phyloP scores from a whole-genome alignment of 2,888 invertebrate genomes.

The Protonemura montana region DNA sequence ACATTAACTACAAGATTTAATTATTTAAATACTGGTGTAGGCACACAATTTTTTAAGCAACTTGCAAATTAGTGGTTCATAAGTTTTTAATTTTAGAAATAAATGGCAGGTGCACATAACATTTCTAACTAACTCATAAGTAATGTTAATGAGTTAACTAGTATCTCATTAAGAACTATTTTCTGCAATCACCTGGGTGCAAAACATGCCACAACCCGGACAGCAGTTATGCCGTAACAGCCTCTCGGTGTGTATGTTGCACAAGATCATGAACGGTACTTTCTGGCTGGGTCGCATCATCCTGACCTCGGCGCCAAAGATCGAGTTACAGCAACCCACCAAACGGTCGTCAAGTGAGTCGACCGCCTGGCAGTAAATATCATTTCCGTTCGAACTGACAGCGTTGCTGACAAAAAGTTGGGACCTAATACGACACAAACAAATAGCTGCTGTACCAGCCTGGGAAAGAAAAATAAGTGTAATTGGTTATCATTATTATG shows the following conservation, averaged over 20 bases:
- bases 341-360: constrained; percentile 77
- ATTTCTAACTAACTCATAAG: no score
- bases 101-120: no score
- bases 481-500: no score
- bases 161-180: no score
- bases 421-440: constrained; percentile 61
- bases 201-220: constrained; percentile 88
- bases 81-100: no score
- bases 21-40: no score
- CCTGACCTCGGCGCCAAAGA: constrained; percentile 64
- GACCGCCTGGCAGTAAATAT: constrained; percentile 75
- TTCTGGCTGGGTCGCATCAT: constrained; percentile 74
- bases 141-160: no score
- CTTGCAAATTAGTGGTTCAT: no score
- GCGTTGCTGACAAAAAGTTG: constrained; percentile 43
- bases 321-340: constrained; percentile 82
- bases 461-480: constrained; percentile 48
- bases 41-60: no score
- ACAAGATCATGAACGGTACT: constrained; percentile 77
- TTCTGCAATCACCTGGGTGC: constrained; percentile 73
- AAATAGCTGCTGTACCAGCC: constrained; percentile 58
- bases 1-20: no score
- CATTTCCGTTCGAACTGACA: constrained; percentile 1
- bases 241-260: constrained; percentile 79
- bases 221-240: constrained; percentile 86